These are phyloP conservation scores for Drosophila setosimentum DNA, from an alignment of 2,888 invertebrate genomes.

Conservation along the genomic window DNA sequence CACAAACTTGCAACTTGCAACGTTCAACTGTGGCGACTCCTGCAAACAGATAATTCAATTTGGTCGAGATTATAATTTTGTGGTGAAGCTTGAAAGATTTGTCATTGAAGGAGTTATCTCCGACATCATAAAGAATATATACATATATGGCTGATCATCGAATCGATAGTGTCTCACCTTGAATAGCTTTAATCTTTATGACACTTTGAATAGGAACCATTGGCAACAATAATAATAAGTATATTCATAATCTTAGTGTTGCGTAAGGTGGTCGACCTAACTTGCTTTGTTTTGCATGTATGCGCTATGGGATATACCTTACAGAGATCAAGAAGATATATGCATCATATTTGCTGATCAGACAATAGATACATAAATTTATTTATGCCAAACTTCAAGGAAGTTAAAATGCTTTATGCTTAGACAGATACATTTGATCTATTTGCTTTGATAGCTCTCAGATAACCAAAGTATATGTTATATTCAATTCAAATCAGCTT, in stretches of 20 bases:
- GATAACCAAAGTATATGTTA: not conserved
- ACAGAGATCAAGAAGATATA: not conserved
- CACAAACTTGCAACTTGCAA: slow-evolving; percentile 37
- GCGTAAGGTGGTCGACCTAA: not conserved
- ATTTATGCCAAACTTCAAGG: not conserved
- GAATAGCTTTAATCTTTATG: not conserved
- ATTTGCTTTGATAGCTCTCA: not conserved
- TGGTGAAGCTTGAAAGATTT: not conserved
- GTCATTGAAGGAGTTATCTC: not conserved
- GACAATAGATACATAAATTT: not conserved
- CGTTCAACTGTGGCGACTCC: slow-evolving; percentile 37
- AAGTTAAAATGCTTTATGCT: not conserved
- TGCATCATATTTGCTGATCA: not conserved
- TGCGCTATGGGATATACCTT: not conserved
- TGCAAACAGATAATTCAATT: slow-evolving; percentile 18
- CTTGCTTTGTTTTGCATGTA: not conserved
- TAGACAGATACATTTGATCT: not conserved
- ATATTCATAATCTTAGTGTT: not conserved
- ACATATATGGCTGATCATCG: not conserved
- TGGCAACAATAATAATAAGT: not conserved
- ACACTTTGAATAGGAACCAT: not conserved
- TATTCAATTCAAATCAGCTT: not conserved
- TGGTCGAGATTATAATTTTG: not conserved
- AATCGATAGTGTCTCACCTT: not conserved
- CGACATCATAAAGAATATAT: not conserved